These are phyloP conservation scores for Sturnira hondurensis DNA, from an alignment of 2,113 vertebrate species.

Conservation along the genomic window DNA sequence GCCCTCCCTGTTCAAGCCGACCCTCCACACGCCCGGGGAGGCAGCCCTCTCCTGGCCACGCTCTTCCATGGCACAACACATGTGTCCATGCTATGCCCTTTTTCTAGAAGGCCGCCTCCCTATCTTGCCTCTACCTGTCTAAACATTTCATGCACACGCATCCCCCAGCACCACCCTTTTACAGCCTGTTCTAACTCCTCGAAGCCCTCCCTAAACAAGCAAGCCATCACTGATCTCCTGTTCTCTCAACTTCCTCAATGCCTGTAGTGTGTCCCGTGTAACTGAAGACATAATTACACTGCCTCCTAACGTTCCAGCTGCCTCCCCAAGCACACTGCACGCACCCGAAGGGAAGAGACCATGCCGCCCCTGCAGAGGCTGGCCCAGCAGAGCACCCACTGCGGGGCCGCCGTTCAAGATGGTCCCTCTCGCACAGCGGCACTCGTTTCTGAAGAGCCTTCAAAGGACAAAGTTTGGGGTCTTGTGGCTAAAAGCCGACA, in stretches of 20 bases:
- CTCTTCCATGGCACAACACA: background rate
- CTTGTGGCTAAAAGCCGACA: background rate
- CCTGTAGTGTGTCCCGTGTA: background rate
- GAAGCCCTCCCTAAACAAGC: background rate
- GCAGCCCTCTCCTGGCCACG: background rate
- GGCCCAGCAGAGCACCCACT: background rate
- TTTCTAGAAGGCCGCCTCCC: background rate
- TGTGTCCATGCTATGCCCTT: background rate
- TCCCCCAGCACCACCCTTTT: background rate
- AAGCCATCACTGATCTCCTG: background rate
- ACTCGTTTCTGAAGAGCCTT: background rate
- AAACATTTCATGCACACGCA: background rate
- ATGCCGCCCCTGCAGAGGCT: background rate
- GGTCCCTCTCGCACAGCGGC: background rate
- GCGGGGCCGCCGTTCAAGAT: background rate
- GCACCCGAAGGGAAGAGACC: background rate
- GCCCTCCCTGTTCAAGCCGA: background rate
- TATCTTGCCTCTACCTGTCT: background rate
- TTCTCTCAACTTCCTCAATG: background rate
- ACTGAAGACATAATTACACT: constrained; percentile 29
- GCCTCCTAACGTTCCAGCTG: background rate
- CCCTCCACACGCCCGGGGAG: background rate
- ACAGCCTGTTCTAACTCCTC: background rate
- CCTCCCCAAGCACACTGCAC: background rate
- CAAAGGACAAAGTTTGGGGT: background rate